Evolutionary conservation across 2,113 vertebrate species (phyloP).

Genomic region (Etheostoma spectabile): DNA sequence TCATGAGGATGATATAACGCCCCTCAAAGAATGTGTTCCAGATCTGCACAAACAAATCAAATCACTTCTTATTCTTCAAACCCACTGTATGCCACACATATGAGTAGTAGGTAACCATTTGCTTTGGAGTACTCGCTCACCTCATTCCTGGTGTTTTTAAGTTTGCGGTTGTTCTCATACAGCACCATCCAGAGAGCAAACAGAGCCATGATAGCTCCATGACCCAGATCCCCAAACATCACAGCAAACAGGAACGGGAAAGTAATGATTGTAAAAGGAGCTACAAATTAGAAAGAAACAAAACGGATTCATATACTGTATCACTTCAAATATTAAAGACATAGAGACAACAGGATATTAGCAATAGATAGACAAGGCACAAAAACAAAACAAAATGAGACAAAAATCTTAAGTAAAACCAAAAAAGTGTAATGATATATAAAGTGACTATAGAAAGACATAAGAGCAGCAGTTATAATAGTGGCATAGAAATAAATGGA

Average conservation of each 20-base stretch:
- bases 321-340: background rate
- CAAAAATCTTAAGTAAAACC: too few relatives aligned
- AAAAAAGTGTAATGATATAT: too few relatives aligned
- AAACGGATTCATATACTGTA: background rate
- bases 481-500: too few relatives aligned
- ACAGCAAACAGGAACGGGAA: conserved; percentile 97
- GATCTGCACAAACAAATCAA: conserved; percentile 82
- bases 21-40: conserved; percentile 95
- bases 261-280: conserved; percentile 95
- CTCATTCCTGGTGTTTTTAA: conserved; percentile 91
- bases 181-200: conserved; percentile 93
- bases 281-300: conserved; percentile 72
- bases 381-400: background rate
- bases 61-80: conserved; percentile 2
- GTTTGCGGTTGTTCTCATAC: conserved; percentile 90
- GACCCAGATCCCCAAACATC: conserved; percentile 98
- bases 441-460: too few relatives aligned
- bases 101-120: background rate
- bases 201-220: conserved; percentile 92
- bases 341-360: background rate
- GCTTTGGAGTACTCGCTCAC: conserved; percentile 67
- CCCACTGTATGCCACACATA: background rate
- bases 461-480: background rate
- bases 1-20: conserved; percentile 95
- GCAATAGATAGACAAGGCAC: background rate